Evolutionary conservation across 2,113 vertebrate genomes (phyloP), one percentile per base, ranked within the genome.

Genomic region (Rhynchomys soricoides): DNA sequence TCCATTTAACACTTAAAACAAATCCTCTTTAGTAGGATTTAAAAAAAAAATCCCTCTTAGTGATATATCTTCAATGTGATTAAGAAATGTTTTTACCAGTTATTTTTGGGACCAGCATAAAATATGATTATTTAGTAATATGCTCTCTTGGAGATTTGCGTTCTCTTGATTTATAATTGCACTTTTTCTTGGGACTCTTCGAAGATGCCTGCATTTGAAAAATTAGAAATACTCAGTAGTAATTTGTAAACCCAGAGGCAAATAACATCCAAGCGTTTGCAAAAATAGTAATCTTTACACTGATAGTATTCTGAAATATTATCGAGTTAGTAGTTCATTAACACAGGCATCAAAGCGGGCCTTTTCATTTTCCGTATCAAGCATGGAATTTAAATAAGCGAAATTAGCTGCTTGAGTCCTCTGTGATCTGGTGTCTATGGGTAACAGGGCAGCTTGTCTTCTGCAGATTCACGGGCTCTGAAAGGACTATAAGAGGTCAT

Each of bases 401-500:
- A 90, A 78, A 50, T 59, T 64, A 50, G 34, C 21, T 62, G 81
- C 96, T 73, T 90, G 95, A 97, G 97, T 79, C 91, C 86, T 97
- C 64, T 95, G 86, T 95, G 96, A 70, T 96, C 8, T 21, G 16
- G 50, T 92, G 40, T 94, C 68, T 95, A 6, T 43, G 88, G 62
- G 70, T n/a, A 83, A 77, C 70, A 43, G 66, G 82, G 62, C 48
- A 71, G 87, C 64, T 31, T 62, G 40, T 50, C 34, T 79, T 68
- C 75, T 93, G 86, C 66, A 4, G 91, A 93, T 66, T 93, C 79
- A 31, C 8, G 79, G 91, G 52, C 83, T 57, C 94, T 40, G 94
- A 75, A 95, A 97, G 93, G 94, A 94, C 90, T 93, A 82, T 43
- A 75, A 90, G 77, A 94, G 95, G 97, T 97, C 97, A 97, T 92